Evolutionary conservation across 2,797 vertebrate genomes (phyloP), one percentile per base, ranked within the genome.

Genomic region (Ceryle rudis): DNA sequence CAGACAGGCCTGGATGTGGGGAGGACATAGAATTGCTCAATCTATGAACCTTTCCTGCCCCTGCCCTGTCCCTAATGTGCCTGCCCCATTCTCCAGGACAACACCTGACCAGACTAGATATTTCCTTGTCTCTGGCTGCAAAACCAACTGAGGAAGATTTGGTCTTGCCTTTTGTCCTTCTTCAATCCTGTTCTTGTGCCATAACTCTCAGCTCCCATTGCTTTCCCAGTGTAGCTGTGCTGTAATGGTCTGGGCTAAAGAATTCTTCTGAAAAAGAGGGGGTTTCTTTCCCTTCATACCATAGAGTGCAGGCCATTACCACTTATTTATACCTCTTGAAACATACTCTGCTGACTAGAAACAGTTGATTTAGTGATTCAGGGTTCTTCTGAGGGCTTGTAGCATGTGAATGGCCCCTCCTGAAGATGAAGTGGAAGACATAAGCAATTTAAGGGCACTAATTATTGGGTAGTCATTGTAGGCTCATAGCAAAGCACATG

Each of bases 1-100:
- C 1, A 2, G 9, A 13, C 17, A 33, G 18, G 11, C 28, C 21
- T 52, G 19, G 16, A 6, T n/a, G 13, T 2, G 0, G 4, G 6
- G 20, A 14, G 23, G 14, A 31, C 28, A 33, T 4, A 31, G 15
- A 29, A 5, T 7, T 86, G 14, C 3, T 7, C 14, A 11, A 29
- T 10, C 13, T 31, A 5, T 13, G 18, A 15, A 33, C 3, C 2
- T 60, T 23, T 57, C 19, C 47, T 47, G 47, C 3, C 20, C 7
- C 37, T 55, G 9, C 19, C 29, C 26, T 3, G 2, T 31, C 12
- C 42, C 21, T 71, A 42, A 7, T 6, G 10, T 23, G 35, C 33
- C 70, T 75, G 49, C 28, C 33, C 21, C 0, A 0, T 21, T 57
- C 58, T 72, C 19, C 41, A 31, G 70, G 52, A 8, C 26, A 73